Base-by-base conservation (phyloP, 1,140 invertebrate species). In the Tetramorium simillimum region DNA sequence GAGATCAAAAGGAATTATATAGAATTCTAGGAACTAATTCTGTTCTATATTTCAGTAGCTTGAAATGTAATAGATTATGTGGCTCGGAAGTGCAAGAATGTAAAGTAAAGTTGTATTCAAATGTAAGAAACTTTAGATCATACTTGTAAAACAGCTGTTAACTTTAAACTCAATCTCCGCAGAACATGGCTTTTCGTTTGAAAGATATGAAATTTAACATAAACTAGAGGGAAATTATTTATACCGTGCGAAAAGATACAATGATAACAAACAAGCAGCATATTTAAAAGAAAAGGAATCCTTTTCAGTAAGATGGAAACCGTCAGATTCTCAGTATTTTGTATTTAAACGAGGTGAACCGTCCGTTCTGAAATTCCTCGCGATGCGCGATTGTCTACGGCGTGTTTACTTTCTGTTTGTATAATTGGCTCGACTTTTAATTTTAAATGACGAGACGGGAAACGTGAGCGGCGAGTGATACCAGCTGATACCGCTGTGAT, bases 341-440 rank as follows among this genome's bases (percentile, higher is more conserved):
- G 14, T 53, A 69, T 56, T 72, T 40, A 58, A n/a, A 70, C 12
- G 18, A 82, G 65, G 10, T 72, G 56, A 82, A 82, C 6, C 14
- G 65, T 12, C 40, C 3, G 14, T 37, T 81, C 7, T 21, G 40
- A 73, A 73, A 60, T 60, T 73, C 14, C 16, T 6, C 28, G 28
- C 18, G 1, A 28, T 14, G n/a, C 24, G 18, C n/a, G 40, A 73
- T 73, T 73, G 80, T 73, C 40, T 60, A 2, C n/a, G 18, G 33
- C 9, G 16, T 28, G 24, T 82, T 73, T 33, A 73, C 80, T 82
- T 82, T 82, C 65, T 60, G 37, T 72, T 58, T 46, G 24, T 40
- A 73, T 82, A 73, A 82, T 82, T 73, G 12, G 12, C 16, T 12
- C 14, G 43, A n/a, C 16, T 60, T 82, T 21, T 73, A 60, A 82